phyloP scores from a whole-genome alignment of 2,888 invertebrate genomes.

The Mesoligia furuncula region DNA sequence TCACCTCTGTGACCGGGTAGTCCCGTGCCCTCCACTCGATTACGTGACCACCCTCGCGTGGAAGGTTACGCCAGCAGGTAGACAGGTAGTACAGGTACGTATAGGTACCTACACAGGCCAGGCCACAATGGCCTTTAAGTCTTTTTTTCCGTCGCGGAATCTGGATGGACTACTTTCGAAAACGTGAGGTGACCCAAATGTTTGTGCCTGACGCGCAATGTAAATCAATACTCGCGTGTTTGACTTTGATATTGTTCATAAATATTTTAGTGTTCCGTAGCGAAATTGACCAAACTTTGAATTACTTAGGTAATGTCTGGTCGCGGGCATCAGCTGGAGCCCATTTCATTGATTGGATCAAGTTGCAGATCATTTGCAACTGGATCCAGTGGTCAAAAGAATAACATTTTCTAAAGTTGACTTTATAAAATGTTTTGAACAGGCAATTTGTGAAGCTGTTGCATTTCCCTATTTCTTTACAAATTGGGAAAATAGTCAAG shows the following conservation, averaged over 20 bases:
- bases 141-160: constrained; percentile 78
- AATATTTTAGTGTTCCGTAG: constrained; percentile 35
- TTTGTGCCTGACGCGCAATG: constrained; percentile 61
- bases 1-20: constrained; percentile 41
- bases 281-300: background rate
- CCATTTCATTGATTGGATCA: background rate
- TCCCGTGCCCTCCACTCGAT: constrained; percentile 36
- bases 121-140: constrained; percentile 78
- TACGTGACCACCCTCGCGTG: constrained; percentile 61
- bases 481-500: background rate
- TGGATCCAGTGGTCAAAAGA: background rate
- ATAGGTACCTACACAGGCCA: constrained; percentile 41
- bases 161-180: constrained; percentile 88
- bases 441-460: background rate
- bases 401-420: no score
- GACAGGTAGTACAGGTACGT: constrained; percentile 5
- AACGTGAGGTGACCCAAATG: constrained; percentile 81
- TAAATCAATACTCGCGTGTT: constrained; percentile 67
- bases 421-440: background rate
- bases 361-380: background rate
- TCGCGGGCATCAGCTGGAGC: no score
- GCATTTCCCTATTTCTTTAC: background rate
- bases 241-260: constrained; percentile 58
- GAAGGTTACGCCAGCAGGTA: constrained; percentile 55
- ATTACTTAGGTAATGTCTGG: background rate